These are phyloP conservation scores for Rostratula benghalensis DNA, from an alignment of 2,113 vertebrate genomes.

Conservation along the genomic window DNA sequence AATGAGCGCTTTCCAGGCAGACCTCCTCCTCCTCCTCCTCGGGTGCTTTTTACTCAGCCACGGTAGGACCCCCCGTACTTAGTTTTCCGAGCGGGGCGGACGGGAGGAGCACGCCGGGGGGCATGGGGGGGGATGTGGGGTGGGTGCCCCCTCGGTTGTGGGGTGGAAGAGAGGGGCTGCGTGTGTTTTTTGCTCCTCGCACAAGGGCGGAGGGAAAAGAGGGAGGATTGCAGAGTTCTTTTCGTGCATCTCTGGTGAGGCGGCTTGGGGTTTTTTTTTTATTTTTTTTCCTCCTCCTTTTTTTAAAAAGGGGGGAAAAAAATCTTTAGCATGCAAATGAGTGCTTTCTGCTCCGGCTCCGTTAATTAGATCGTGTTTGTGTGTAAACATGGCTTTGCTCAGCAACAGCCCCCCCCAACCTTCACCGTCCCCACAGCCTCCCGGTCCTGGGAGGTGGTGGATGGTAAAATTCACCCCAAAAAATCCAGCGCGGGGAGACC, in stretches of 20 bases:
- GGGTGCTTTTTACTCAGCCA: too few species aligned
- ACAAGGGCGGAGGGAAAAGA: not conserved
- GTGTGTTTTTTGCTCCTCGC: not conserved
- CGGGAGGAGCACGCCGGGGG: too few species aligned
- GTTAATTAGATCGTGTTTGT: conserved; percentile 35
- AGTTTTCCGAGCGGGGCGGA: too few species aligned
- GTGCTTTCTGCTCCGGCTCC: conserved; percentile 26
- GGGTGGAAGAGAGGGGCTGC: too few species aligned
- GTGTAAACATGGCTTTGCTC: conserved; percentile 2
- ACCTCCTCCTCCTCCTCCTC: too few species aligned
- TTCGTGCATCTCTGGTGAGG: not conserved
- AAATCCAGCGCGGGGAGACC: not conserved
- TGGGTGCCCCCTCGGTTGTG: too few species aligned
- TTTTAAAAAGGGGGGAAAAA: not conserved
- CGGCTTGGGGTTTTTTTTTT: not conserved
- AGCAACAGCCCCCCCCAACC: not conserved
- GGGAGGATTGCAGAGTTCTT: conserved; percentile 22
- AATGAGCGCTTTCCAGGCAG: too few species aligned
- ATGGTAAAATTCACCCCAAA: not conserved
- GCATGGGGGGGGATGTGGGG: too few species aligned
- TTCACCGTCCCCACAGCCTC: not conserved
- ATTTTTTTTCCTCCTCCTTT: too few species aligned
- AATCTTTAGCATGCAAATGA: conserved; percentile 52
- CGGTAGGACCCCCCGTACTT: too few species aligned
- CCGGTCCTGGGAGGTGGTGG: not conserved